These are phyloP conservation scores for Deilephila porcellus DNA, from an alignment of 2,888 invertebrate genomes.

Conservation along the genomic window DNA sequence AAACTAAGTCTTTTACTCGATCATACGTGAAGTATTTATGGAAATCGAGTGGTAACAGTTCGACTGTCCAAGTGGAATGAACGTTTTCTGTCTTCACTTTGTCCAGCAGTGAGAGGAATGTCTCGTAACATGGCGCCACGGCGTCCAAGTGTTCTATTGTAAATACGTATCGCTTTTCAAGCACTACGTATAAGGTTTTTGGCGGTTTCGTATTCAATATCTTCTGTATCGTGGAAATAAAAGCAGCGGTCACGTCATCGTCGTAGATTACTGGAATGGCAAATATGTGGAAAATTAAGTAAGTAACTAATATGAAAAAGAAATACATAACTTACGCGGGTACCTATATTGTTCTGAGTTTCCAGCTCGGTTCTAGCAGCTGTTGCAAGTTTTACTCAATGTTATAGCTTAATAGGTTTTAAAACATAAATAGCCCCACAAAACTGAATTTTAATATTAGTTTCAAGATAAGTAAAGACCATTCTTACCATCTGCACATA, in stretches of 20 bases:
- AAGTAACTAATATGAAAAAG: too few species aligned
- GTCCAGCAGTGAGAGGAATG: conserved; percentile 88
- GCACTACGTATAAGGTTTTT: conserved; percentile 89
- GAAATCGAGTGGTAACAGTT: conserved; percentile 88
- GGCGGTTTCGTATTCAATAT: conserved; percentile 85
- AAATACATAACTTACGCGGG: neutral
- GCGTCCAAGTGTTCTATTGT: conserved; percentile 91
- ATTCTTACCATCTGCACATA: conserved; percentile 93
- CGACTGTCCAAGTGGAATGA: conserved; percentile 82
- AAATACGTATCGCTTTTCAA: conserved; percentile 95
- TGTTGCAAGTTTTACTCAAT: too few species aligned
- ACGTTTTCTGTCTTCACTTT: conserved; percentile 75
- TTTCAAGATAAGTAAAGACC: neutral
- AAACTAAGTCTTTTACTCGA: conserved; percentile 89
- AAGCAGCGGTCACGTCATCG: conserved; percentile 91
- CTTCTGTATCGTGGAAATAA: conserved; percentile 88
- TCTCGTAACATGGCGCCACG: conserved; percentile 94
- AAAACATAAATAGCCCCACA: neutral
- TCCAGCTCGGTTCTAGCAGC: too few species aligned
- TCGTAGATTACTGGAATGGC: conserved; percentile 91
- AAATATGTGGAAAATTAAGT: neutral
- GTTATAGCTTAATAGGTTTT: too few species aligned
- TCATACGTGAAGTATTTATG: conserved; percentile 93
- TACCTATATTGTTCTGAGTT: too few species aligned
- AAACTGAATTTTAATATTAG: neutral